Conservation (phyloP, 2,113 vertebrate species). For the Rutilus rutilus region DNA sequence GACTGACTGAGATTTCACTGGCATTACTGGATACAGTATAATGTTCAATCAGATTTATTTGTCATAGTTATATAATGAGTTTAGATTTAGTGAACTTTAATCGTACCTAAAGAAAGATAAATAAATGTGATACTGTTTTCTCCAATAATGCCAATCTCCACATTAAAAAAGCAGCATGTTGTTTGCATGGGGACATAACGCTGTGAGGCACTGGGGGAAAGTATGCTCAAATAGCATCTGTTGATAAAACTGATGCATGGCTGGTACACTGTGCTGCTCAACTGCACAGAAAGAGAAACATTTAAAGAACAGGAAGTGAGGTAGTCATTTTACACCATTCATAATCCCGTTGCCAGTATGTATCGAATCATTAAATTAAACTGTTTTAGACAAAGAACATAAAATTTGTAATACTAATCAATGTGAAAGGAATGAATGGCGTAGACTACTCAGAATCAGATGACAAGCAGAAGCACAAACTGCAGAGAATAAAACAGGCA, state of each 20-base stretch:
- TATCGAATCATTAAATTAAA: neutral
- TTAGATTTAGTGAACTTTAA: neutral
- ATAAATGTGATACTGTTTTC: conserved; percentile 61
- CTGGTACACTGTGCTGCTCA: conserved; percentile 51
- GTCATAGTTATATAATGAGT: neutral
- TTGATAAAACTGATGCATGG: conserved; percentile 43
- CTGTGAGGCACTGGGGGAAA: conserved; percentile 71
- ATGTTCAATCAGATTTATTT: neutral
- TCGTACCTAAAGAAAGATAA: neutral
- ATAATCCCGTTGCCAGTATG: neutral
- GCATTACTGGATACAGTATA: conserved; percentile 80
- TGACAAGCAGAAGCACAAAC: neutral
- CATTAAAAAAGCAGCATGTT: conserved; percentile 75
- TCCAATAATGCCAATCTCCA: conserved; percentile 82
- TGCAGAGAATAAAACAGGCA: conserved; percentile 24
- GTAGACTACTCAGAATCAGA: neutral
- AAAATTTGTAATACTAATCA: neutral
- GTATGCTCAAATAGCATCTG: conserved; percentile 62
- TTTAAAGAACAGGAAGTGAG: neutral
- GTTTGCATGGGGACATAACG: conserved; percentile 65
- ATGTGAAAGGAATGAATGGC: conserved; percentile 7
- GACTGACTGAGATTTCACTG: conserved; percentile 75
- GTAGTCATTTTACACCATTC: conserved; percentile 5
- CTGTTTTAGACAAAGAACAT: neutral
- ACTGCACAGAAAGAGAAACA: conserved; percentile 36